Conservation (phyloP, 2,113 vertebrate genomes). For the Hydrolagus affinis region DNA sequence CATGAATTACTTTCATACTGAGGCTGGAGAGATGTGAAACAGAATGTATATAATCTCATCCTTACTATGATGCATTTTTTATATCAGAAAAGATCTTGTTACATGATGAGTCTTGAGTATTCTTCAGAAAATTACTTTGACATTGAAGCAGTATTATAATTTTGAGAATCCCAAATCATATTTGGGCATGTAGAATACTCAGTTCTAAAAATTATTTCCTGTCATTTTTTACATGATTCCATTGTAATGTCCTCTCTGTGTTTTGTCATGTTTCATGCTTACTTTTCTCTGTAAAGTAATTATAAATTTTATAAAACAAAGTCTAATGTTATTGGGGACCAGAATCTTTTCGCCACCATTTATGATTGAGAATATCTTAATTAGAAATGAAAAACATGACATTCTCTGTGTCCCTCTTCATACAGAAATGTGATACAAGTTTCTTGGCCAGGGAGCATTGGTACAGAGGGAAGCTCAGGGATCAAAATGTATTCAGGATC, state of each 20-base stretch:
- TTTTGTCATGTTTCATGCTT: not conserved
- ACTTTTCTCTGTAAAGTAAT: not conserved
- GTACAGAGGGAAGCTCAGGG: not conserved
- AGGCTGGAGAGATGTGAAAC: not conserved
- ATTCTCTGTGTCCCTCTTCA: not conserved
- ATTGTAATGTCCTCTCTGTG: not conserved
- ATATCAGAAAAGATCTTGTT: not conserved
- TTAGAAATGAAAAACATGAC: not conserved
- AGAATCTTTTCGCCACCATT: not conserved
- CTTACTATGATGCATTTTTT: not conserved
- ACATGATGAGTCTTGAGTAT: not conserved
- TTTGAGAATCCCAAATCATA: not conserved
- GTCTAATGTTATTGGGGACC: not conserved
- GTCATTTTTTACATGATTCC: not conserved
- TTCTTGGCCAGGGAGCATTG: not conserved
- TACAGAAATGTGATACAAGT: not conserved
- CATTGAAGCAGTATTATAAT: not conserved
- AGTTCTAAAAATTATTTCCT: no score
- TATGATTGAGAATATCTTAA: not conserved
- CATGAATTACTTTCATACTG: not conserved
- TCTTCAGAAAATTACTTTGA: not conserved
- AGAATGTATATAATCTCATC: no score
- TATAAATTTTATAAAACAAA: not conserved
- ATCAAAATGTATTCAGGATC: slow-evolving; percentile 25
- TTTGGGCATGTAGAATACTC: not conserved